Evolutionary conservation across 2,797 vertebrate genomes (phyloP).

Genomic region (Erithacus rubecula): DNA sequence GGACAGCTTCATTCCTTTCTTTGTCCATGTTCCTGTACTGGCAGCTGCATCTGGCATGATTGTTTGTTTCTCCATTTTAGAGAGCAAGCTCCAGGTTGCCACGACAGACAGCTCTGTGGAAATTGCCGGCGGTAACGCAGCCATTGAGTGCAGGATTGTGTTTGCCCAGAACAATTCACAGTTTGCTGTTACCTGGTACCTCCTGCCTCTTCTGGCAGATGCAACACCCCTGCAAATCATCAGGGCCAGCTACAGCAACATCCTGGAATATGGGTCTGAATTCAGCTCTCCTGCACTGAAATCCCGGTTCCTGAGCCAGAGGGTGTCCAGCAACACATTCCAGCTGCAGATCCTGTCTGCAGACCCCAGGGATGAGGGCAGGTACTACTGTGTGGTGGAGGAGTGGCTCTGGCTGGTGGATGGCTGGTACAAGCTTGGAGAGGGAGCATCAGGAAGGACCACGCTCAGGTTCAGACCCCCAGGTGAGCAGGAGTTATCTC

Average conservation of each 20-base stretch:
- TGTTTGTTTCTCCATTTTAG: conserved; percentile 45
- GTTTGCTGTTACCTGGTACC: conserved; percentile 79
- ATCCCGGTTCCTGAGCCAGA: conserved; percentile 63
- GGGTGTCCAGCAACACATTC: conserved; percentile 66
- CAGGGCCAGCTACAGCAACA: conserved; percentile 50
- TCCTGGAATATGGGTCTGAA: conserved; percentile 46
- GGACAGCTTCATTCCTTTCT: background rate
- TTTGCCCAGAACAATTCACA: conserved; percentile 57
- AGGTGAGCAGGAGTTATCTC: conserved; percentile 66
- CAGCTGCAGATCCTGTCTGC: conserved; percentile 74
- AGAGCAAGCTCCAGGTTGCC: conserved; percentile 67
- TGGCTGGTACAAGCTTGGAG: conserved; percentile 73
- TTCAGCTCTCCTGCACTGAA: conserved; percentile 38
- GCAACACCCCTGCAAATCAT: conserved; percentile 45
- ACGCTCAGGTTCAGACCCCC: conserved; percentile 64
- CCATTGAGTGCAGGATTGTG: conserved; percentile 75
- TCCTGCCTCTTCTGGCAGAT: background rate
- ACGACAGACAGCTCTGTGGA: conserved; percentile 11
- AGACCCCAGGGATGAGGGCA: conserved; percentile 68
- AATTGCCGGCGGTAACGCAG: conserved; percentile 28
- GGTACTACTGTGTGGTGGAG: conserved; percentile 80
- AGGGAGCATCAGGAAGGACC: conserved; percentile 71
- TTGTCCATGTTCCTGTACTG: background rate
- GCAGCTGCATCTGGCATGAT: background rate
- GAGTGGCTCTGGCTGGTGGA: conserved; percentile 78